Percentiles rank a stretch among this genome's conserved stretches.
Evolutionary conservation across 1,140 invertebrate genomes (phyloP).

Genomic region (Drosophila mauritiana): DNA sequence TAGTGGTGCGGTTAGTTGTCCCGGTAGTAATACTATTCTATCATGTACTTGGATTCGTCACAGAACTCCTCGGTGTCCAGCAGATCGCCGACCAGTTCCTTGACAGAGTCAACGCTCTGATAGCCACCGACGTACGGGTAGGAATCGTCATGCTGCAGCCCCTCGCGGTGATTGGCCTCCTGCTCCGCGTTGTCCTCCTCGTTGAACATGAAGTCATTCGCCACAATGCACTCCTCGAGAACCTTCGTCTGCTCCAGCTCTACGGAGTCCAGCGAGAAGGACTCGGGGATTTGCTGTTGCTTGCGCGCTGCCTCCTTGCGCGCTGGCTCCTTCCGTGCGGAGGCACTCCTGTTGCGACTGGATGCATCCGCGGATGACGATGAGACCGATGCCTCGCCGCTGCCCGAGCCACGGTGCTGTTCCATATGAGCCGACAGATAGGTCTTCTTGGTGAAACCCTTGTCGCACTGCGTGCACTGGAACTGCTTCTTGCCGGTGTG

Average conservation of each 20-base stretch:
- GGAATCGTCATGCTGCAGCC: slow-evolving; percentile 34
- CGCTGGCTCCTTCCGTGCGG: neutral
- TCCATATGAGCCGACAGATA: slow-evolving; percentile 77
- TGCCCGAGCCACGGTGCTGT: slow-evolving; percentile 48
- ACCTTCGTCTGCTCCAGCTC: slow-evolving; percentile 59
- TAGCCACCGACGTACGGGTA: slow-evolving; percentile 45
- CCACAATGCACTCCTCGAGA: slow-evolving; percentile 73
- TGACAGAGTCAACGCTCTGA: slow-evolving; percentile 44
- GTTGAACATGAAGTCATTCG: slow-evolving; percentile 74
- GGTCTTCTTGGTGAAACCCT: slow-evolving; percentile 81
- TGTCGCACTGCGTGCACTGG: slow-evolving; percentile 75
- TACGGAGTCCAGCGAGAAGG: slow-evolving; percentile 26
- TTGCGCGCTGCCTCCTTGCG: slow-evolving; percentile 25
- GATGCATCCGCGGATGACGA: neutral
- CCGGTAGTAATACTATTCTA: slow-evolving; percentile 53
- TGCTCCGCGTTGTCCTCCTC: slow-evolving; percentile 42
- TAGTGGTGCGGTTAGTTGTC: neutral
- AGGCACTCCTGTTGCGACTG: neutral
- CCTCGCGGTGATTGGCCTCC: slow-evolving; percentile 41
- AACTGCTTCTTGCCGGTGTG: slow-evolving; percentile 89
- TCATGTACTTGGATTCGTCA: slow-evolving; percentile 64
- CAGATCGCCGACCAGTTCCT: slow-evolving; percentile 60
- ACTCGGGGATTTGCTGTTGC: slow-evolving; percentile 18
- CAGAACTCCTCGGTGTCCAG: slow-evolving; percentile 62
- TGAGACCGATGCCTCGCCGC: neutral